These are phyloP conservation scores for Bombus confusus DNA, from an alignment of 1,140 invertebrate species.

Conservation along the genomic window DNA sequence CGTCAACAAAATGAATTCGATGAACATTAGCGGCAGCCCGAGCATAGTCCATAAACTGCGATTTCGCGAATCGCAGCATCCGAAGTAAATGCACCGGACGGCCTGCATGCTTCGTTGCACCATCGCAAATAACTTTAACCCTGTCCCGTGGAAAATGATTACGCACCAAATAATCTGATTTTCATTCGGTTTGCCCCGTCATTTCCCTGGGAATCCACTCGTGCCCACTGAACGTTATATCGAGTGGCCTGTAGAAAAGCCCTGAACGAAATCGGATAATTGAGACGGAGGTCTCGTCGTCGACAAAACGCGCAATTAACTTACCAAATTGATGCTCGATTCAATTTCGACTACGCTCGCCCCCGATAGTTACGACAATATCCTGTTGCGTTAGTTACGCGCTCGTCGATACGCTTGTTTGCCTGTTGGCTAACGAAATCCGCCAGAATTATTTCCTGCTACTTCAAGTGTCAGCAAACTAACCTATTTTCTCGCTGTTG, in stretches of 20 bases:
- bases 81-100: slow-evolving; percentile 57
- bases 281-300: slow-evolving; percentile 18
- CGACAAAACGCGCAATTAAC: slow-evolving; percentile 12
- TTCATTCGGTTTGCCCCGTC: slow-evolving; percentile 39
- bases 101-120: slow-evolving; percentile 49
- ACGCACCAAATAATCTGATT: slow-evolving; percentile 64
- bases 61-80: slow-evolving; percentile 60
- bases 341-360: not conserved
- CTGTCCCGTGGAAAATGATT: slow-evolving; percentile 58
- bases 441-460: not conserved
- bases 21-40: slow-evolving; percentile 61
- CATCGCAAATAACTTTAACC: slow-evolving; percentile 62
- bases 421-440: not conserved
- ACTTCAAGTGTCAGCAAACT: not conserved
- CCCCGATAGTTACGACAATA: not conserved
- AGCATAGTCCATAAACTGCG: slow-evolving; percentile 59
- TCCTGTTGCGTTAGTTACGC: not conserved
- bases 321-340: not conserved
- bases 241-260: slow-evolving; percentile 32
- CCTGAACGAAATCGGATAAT: slow-evolving; percentile 34
- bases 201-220: not conserved
- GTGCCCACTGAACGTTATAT: too few relatives aligned
- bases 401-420: not conserved
- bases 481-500: not conserved
- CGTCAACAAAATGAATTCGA: slow-evolving; percentile 65